Evolutionary conservation across 35 echinoderm and acorn worm species (phyloP), one percentile per base, ranked within the genome.

Genomic region (Chiridota heheva): DNA sequence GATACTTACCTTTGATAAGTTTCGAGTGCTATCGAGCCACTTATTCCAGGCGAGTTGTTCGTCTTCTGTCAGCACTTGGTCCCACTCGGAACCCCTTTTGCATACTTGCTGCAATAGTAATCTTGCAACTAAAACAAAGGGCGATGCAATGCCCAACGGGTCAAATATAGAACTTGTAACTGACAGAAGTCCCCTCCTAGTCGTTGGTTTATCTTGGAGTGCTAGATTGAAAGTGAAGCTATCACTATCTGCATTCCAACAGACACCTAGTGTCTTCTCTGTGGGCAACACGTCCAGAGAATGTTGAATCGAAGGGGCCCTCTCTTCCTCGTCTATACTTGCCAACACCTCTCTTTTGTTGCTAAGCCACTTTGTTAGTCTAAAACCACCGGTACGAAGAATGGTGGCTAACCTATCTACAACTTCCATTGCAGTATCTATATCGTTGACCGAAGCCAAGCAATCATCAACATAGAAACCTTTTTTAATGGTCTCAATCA

Each of bases 391-490:
- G 25, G 80, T 67, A 8, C 53, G 15, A 30, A 63, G 64, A 8
- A 87, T 45, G 20, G n/a, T n/a, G 6, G 40, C 25, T 0, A 67
- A 44, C 16, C 53, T 28, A 15, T 78, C 16, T 0, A 81, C 70
- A 7, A 89, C 24, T 40, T 69, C 0, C 2, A 95, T 80, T 7
- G 86, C 91, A 13, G 34, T 34, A 16, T 57, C 71, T 1, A 42
- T 66, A n/a, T 26, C 56, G 7, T 41, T 27, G 16, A 88, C 91
- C 22, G 78, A 78, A 8, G 53, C 65, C 16, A 94, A 57, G 22
- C 91, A 78, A 39, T 88, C 91, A 80, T 94, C 91, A 1, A 94
- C 84, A 56, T 94, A 84, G 49, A 94, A 95, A n/a, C 59, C 66
- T 36, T 64, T 70, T 10, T 68, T 76, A 1, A 82, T 64, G 33